phyloP scores from a whole-genome alignment of 2,888 invertebrate genomes.

The Chesias legatella region DNA sequence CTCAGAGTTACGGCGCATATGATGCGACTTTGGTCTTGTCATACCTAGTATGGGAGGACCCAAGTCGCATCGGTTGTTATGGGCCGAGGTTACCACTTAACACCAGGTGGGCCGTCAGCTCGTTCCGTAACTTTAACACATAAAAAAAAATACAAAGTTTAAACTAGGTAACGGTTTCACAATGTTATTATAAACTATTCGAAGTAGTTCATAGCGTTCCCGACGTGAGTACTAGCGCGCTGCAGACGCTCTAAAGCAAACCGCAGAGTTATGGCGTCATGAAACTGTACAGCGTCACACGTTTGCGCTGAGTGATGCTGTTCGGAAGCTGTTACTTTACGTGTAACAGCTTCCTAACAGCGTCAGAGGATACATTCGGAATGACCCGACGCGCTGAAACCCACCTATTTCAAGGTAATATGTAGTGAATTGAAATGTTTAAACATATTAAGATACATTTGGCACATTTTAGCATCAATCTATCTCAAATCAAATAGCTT shows the following conservation, averaged over 20 bases:
- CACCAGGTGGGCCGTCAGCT: too few species aligned
- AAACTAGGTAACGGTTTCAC: background rate
- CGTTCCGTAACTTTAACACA: too few species aligned
- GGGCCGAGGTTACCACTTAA: too few species aligned
- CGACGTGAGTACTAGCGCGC: slow-evolving; percentile 18
- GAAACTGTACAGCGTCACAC: slow-evolving; percentile 17
- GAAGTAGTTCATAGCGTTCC: slow-evolving; percentile 15
- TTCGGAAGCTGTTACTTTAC: background rate
- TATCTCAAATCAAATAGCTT: too few species aligned
- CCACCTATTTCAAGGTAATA: slow-evolving; percentile 2
- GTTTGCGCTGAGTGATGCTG: slow-evolving; percentile 8
- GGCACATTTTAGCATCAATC: too few species aligned
- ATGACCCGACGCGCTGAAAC: slow-evolving; percentile 1
- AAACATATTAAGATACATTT: too few species aligned
- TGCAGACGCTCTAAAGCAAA: slow-evolving; percentile 13
- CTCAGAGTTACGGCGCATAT: too few species aligned
- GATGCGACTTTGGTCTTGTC: too few species aligned
- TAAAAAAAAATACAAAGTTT: too few species aligned
- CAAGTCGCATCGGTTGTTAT: too few species aligned
- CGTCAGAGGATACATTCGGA: slow-evolving; percentile 12
- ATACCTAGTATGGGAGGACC: too few species aligned
- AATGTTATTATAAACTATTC: slow-evolving; percentile 15
- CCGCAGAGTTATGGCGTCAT: slow-evolving; percentile 23
- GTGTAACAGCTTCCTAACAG: slow-evolving; percentile 14
- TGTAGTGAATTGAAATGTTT: slow-evolving; percentile 10